Evolutionary conservation across 2,797 vertebrate genomes (phyloP).

Genomic region (Hydrolagus colliei): DNA sequence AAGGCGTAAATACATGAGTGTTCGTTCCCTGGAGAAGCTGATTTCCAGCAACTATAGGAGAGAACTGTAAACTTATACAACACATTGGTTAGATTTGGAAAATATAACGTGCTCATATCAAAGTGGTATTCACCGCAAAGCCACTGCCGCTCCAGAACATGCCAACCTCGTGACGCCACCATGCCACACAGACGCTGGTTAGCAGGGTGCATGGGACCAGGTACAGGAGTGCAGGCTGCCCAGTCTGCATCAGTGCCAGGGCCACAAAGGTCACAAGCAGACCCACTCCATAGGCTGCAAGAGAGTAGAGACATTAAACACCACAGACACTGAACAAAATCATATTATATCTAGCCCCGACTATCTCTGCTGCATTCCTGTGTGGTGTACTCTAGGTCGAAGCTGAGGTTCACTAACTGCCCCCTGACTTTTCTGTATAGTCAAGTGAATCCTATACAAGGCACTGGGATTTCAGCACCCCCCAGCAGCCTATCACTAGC

Average conservation of each 20-base stretch:
- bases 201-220: slow-evolving; percentile 90
- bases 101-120: slow-evolving; percentile 79
- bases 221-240: slow-evolving; percentile 90
- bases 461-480: no score
- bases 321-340: background rate
- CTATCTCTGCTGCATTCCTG: no score
- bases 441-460: no score
- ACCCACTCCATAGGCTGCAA: slow-evolving; percentile 81
- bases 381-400: no score
- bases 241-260: slow-evolving; percentile 85
- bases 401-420: no score
- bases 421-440: no score
- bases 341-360: no score
- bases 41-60: slow-evolving; percentile 10
- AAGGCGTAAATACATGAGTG: no score
- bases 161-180: slow-evolving; percentile 80
- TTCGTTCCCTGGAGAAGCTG: no score
- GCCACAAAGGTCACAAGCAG: slow-evolving; percentile 92
- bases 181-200: slow-evolving; percentile 76
- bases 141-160: slow-evolving; percentile 97
- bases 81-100: slow-evolving; percentile 74
- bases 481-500: no score
- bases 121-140: slow-evolving; percentile 99
- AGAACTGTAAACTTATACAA: slow-evolving; percentile 70
- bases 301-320: slow-evolving; percentile 33